A percentile compares a stretch with the other conserved stretches of the same genome.
Conservation (phyloP, 2,888 invertebrate species). For the Sussaba pulchella region DNA sequence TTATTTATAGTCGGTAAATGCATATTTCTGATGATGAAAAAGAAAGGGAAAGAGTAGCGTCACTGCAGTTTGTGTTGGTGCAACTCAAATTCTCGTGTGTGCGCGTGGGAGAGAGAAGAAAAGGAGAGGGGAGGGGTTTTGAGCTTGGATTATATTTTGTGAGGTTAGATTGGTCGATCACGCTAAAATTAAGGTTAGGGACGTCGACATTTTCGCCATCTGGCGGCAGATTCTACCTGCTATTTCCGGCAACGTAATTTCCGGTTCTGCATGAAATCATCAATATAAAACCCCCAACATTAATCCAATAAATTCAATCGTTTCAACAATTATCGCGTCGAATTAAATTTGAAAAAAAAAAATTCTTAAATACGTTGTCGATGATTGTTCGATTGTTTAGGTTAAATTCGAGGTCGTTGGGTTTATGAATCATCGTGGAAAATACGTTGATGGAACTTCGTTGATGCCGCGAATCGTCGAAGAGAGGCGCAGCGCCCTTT, state of each 20-base stretch:
- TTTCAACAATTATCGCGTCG: constrained; percentile 19
- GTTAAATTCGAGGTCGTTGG: neutral
- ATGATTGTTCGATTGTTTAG: no score
- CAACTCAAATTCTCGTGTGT: no score
- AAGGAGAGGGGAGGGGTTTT: no score
- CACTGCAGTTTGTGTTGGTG: no score
- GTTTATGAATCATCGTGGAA: constrained; percentile 6
- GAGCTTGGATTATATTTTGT: neutral
- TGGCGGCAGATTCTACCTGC: neutral
- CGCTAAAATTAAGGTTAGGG: neutral
- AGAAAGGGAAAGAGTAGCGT: neutral
- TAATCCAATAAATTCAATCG: neutral
- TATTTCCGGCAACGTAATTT: constrained; percentile 35
- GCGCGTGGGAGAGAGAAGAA: neutral
- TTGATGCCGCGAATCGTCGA: no score
- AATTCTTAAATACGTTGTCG: no score
- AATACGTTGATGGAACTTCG: no score
- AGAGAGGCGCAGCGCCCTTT: no score
- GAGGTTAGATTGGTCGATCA: constrained; percentile 9
- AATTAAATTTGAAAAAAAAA: no score
- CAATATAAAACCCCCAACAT: neutral
- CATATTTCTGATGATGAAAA: constrained; percentile 47
- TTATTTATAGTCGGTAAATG: constrained; percentile 59
- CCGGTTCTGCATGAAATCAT: constrained; percentile 57
- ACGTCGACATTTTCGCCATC: neutral